Conservation (phyloP, 2,113 vertebrate species). For the Gallinago media region DNA sequence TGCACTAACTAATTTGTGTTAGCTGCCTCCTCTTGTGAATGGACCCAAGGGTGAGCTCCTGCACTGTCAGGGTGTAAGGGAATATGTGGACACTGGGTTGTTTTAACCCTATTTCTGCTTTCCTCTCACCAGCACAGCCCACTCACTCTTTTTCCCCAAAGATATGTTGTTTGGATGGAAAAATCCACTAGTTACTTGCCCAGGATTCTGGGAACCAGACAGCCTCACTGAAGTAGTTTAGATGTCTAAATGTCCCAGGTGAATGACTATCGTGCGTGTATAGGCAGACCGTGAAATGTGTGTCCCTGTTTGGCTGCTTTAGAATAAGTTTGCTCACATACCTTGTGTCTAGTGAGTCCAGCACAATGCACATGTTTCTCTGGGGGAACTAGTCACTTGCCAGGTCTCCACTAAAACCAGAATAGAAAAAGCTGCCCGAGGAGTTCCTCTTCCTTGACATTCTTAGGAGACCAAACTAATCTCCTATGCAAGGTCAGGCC, state of each 20-base stretch:
- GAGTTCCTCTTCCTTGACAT: background rate
- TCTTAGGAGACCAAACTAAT: background rate
- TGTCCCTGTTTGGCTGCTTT: background rate
- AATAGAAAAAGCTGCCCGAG: background rate
- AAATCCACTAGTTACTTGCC: background rate
- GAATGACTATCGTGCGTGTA: background rate
- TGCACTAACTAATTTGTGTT: background rate
- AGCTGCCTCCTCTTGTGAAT: background rate
- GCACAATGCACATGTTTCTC: background rate
- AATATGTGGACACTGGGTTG: background rate
- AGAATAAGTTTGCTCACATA: background rate
- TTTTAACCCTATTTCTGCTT: background rate
- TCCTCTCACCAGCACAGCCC: background rate
- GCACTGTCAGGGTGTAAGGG: background rate
- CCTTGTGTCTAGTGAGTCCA: background rate
- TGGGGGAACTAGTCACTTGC: background rate
- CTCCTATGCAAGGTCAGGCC: background rate
- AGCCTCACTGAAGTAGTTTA: background rate
- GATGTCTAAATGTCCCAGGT: background rate
- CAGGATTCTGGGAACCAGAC: background rate
- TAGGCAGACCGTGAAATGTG: background rate
- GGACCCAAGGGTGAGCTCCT: background rate
- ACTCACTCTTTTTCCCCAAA: background rate
- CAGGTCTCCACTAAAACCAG: background rate
- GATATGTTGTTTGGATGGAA: background rate